These are phyloP conservation scores for Netelia fuscicornis DNA, from an alignment of 2,888 invertebrate genomes.

Conservation along the genomic window DNA sequence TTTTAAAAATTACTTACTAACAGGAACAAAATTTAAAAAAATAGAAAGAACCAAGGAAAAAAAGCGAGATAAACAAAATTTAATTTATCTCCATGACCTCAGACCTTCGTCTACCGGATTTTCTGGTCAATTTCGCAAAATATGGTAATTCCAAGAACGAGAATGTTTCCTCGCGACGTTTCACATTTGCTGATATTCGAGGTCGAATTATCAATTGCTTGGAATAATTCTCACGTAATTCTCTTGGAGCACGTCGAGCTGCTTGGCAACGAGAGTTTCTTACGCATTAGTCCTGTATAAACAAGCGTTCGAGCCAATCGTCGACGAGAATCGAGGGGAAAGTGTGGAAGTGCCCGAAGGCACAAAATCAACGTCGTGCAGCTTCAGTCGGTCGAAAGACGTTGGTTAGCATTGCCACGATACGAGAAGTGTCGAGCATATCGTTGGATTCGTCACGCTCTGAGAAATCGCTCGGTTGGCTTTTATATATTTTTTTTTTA, in stretches of 20 bases:
- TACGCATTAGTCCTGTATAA: neutral
- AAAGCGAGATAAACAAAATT: neutral
- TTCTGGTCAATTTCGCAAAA: neutral
- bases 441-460: neutral
- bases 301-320: conserved; percentile 61
- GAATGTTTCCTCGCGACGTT: neutral
- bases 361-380: conserved; percentile 57
- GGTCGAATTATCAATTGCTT: conserved; percentile 38
- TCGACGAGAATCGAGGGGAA: conserved; percentile 71
- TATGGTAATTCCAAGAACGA: neutral
- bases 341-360: conserved; percentile 68
- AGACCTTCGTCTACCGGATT: neutral
- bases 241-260: conserved; percentile 45
- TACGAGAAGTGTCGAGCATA: conserved; percentile 10
- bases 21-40: neutral
- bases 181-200: neutral
- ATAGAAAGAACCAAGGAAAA: neutral
- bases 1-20: neutral
- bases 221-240: conserved; percentile 16
- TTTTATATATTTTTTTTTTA: neutral
- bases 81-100: neutral
- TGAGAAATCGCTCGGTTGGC: conserved; percentile 9
- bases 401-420: conserved; percentile 46
- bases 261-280: conserved; percentile 55
- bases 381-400: conserved; percentile 73